Conservation (phyloP, 2,888 invertebrate genomes). For the Tetragonula carbonaria region DNA sequence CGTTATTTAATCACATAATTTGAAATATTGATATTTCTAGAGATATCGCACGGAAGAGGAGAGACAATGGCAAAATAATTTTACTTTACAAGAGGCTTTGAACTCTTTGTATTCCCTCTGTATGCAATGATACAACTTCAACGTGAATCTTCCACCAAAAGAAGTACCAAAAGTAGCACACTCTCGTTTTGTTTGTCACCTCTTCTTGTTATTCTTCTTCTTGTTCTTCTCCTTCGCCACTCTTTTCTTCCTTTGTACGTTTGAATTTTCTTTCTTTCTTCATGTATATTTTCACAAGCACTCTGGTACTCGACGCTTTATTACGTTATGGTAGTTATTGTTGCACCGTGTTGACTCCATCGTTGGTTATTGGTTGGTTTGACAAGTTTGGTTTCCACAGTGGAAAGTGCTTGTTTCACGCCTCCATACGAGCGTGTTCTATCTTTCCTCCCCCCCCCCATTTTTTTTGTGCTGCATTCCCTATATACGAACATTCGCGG, state of each 20-base stretch:
- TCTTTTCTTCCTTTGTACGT: neutral
- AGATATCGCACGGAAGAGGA: no score
- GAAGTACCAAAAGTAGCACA: neutral
- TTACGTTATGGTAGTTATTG: conserved; percentile 55
- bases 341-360: conserved; percentile 54
- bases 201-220: neutral
- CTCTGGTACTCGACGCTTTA: conserved; percentile 19
- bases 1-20: no score
- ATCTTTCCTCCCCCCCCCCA: neutral
- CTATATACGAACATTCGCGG: neutral
- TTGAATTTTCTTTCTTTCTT: neutral
- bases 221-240: neutral
- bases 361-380: conserved; percentile 23
- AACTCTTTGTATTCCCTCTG: neutral
- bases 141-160: neutral
- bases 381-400: conserved; percentile 4
- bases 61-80: no score
- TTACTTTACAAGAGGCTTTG: neutral
- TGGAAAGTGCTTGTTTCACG: conserved; percentile 43
- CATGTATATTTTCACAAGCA: conserved; percentile 20
- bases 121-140: no score
- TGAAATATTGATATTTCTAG: no score
- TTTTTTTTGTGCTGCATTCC: conserved; percentile 15
- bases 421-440: neutral
- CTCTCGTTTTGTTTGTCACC: neutral